Conservation (phyloP, 2,888 invertebrate genomes). For the Andrena camellia region DNA sequence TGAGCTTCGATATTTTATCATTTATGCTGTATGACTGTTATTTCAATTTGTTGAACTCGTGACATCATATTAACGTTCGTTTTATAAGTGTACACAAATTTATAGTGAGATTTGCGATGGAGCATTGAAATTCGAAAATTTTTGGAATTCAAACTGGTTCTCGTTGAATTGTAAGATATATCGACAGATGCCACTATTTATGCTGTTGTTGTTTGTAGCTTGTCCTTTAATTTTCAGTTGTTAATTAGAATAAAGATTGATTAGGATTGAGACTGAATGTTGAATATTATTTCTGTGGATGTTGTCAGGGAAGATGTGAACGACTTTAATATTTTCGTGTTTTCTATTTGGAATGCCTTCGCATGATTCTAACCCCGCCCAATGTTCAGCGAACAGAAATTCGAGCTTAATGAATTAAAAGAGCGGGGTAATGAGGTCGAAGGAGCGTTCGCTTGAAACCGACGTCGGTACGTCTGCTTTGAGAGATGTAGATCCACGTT, state of each 20-base stretch:
- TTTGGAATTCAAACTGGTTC: no score
- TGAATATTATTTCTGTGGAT: not conserved
- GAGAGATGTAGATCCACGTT: conserved; percentile 30
- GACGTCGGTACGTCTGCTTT: conserved; percentile 6
- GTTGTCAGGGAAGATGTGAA: not conserved
- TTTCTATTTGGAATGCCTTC: not conserved
- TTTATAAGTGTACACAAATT: not conserved
- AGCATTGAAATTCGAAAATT: no score
- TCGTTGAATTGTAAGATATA: no score
- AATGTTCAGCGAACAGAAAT: not conserved
- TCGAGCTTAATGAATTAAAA: conserved; percentile 33
- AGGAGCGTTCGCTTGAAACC: conserved; percentile 3
- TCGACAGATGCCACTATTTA: no score
- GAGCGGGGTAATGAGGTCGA: conserved; percentile 9
- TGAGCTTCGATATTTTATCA: not conserved
- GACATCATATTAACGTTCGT: not conserved
- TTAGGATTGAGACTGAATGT: not conserved
- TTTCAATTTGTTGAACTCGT: not conserved
- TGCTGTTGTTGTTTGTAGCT: no score
- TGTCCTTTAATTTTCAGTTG: no score
- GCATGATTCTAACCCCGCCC: not conserved
- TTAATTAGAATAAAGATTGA: no score
- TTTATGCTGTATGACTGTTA: not conserved
- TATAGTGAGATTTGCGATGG: no score
- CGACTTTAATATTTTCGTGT: not conserved